Evolutionary conservation across 2,113 vertebrate genomes (phyloP).

Genomic region (Neolamprologus sp.): DNA sequence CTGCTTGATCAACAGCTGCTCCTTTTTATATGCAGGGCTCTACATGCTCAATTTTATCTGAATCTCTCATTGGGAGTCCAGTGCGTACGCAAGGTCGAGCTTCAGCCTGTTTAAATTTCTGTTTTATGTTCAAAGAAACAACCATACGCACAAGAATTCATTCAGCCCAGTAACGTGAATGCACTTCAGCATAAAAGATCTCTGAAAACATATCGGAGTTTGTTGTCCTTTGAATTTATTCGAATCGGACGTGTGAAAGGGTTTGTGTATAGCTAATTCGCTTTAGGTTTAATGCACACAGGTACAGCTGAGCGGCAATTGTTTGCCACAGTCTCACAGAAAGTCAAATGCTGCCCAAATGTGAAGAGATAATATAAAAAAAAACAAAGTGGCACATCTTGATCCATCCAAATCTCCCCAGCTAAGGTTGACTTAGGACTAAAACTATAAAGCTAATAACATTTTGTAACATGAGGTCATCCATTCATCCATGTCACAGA

Average conservation of each 20-base stretch:
- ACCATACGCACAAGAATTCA: not conserved
- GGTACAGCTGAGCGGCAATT: not conserved
- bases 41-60: not conserved
- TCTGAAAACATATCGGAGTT: not conserved
- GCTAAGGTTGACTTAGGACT: constrained; percentile 41
- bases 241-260: not conserved
- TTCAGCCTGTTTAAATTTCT: not conserved
- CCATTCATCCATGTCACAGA: constrained; percentile 34
- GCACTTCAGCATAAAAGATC: not conserved
- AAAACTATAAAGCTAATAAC: constrained; percentile 29
- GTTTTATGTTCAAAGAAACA: not conserved
- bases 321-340: not conserved
- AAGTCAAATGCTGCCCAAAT: not conserved
- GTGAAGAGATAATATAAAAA: not conserved
- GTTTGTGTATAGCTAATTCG: not conserved
- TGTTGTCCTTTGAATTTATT: not conserved
- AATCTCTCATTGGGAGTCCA: not conserved
- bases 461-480: constrained; percentile 26
- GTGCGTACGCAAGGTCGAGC: not conserved
- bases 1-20: constrained; percentile 23
- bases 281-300: not conserved
- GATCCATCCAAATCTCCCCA: constrained; percentile 70
- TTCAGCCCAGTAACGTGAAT: not conserved
- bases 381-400: not conserved
- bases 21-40: not conserved